Percentiles rank a stretch among this genome's conserved stretches.
These are phyloP conservation scores for Neosalanx taihuensis DNA, from an alignment of 2,797 vertebrate genomes.

Conservation along the genomic window DNA sequence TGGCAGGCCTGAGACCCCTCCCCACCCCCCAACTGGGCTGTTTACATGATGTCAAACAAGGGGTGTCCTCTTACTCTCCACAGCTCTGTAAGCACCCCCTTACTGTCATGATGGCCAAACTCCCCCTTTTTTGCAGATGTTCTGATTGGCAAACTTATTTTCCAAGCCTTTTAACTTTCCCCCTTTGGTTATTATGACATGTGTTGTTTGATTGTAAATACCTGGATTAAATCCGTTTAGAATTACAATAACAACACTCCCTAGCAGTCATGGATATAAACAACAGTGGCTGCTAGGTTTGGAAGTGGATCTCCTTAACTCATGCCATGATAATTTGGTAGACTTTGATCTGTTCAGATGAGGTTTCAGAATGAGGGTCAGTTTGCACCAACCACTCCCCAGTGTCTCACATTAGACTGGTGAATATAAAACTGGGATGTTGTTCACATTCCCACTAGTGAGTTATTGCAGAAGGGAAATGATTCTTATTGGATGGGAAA, in stretches of 20 bases:
- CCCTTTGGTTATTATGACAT: not conserved
- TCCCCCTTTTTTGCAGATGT: no score
- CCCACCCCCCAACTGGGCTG: constrained; percentile 17
- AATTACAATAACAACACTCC: not conserved
- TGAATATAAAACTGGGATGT: not conserved
- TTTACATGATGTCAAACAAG: not conserved
- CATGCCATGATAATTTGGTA: not conserved
- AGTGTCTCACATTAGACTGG: not conserved
- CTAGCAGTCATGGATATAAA: not conserved
- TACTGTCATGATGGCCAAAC: not conserved
- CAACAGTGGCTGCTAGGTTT: not conserved
- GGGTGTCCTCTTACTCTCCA: not conserved
- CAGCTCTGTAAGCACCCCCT: not conserved
- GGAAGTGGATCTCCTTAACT: not conserved
- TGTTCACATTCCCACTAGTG: not conserved
- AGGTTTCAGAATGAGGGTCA: not conserved
- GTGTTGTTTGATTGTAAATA: not conserved
- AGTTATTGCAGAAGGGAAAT: not conserved
- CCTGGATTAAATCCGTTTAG: not conserved
- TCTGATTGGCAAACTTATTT: not conserved
- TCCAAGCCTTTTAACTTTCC: not conserved
- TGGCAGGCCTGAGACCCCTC: constrained; percentile 32
- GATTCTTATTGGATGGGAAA: not conserved
- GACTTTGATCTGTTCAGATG: constrained; percentile 2
- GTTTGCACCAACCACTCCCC: constrained; percentile 1